These are phyloP conservation scores for Metopia argyrocephala DNA, from an alignment of 2,888 invertebrate species.

Conservation along the genomic window DNA sequence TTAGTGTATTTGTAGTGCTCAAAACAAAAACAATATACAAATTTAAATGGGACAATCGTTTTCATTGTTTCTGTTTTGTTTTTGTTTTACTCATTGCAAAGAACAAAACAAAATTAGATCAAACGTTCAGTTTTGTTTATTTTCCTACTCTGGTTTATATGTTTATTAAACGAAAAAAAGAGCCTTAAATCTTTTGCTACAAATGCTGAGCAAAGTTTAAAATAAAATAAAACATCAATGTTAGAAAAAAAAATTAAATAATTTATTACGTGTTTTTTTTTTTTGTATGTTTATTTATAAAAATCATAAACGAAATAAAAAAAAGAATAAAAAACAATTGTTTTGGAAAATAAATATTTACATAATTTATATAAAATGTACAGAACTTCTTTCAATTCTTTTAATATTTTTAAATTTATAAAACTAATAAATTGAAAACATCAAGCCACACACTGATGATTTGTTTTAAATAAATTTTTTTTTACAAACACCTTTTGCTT, in stretches of 20 bases:
- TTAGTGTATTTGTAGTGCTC: no score
- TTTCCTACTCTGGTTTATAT: no score
- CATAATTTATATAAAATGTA: slow-evolving; percentile 49
- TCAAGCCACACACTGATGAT: slow-evolving; percentile 21
- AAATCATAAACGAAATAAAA: slow-evolving; percentile 20
- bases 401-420: slow-evolving; percentile 35
- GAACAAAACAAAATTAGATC: no score
- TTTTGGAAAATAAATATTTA: slow-evolving; percentile 46
- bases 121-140: no score
- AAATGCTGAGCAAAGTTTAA: neutral
- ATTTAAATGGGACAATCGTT: no score
- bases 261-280: slow-evolving; percentile 28
- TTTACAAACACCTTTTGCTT: slow-evolving; percentile 50
- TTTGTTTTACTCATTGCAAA: no score
- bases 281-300: slow-evolving; percentile 15
- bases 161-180: slow-evolving; percentile 27
- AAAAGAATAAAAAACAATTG: slow-evolving; percentile 38
- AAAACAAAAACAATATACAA: no score
- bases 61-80: no score
- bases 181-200: slow-evolving; percentile 36
- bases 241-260: slow-evolving; percentile 13
- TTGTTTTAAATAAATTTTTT: slow-evolving; percentile 2
- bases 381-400: neutral
- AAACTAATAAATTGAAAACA: slow-evolving; percentile 37
- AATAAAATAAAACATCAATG: neutral